These are phyloP conservation scores for Uria aalge DNA, from an alignment of 2,113 vertebrate genomes.

Conservation along the genomic window DNA sequence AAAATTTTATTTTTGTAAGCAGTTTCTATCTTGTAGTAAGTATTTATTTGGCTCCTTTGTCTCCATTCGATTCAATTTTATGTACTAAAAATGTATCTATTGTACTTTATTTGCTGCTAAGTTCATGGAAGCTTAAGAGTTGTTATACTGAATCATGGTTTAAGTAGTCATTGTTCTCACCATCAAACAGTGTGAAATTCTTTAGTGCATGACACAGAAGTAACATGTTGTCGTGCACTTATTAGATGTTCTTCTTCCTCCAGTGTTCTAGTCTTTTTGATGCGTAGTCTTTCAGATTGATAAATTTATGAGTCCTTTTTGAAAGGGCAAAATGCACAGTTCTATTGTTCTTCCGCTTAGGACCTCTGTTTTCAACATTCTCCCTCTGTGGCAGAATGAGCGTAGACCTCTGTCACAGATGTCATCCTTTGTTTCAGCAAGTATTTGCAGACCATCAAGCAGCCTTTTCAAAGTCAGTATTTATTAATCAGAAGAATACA, in stretches of 20 bases:
- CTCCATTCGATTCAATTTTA: not conserved
- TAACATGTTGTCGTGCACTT: not conserved
- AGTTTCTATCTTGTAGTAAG: not conserved
- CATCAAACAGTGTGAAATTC: not conserved
- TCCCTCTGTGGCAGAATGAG: not conserved
- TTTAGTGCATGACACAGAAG: not conserved
- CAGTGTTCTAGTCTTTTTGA: not conserved
- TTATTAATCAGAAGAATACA: slow-evolving; percentile 39
- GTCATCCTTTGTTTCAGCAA: not conserved
- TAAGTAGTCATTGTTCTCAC: not conserved
- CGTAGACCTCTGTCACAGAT: not conserved
- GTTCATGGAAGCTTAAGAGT: not conserved
- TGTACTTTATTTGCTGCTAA: not conserved
- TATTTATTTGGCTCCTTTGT: not conserved
- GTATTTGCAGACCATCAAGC: not conserved
- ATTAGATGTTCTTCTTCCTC: not conserved
- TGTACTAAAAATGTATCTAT: not conserved
- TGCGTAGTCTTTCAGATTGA: not conserved
- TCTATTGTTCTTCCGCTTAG: not conserved
- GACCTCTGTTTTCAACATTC: not conserved
- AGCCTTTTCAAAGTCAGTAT: slow-evolving; percentile 21
- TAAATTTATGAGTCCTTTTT: not conserved
- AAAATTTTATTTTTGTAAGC: not conserved
- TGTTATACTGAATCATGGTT: not conserved
- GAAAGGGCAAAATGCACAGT: not conserved